These are phyloP conservation scores for Lepisosteus oculatus DNA, from an alignment of 2,113 vertebrate species.

Conservation along the genomic window DNA sequence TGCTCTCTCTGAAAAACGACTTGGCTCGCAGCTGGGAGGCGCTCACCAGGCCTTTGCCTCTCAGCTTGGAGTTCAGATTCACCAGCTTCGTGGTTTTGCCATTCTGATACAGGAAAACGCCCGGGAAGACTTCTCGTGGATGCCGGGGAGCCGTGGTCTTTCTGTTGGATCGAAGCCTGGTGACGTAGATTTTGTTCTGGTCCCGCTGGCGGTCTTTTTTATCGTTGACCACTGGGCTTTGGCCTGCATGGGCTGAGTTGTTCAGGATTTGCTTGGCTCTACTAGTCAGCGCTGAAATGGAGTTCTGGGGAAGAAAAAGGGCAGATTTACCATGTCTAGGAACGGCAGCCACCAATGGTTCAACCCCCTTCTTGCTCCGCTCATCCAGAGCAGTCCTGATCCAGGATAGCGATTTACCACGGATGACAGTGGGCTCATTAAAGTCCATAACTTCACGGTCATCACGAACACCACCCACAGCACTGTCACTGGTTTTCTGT, in stretches of 20 bases:
- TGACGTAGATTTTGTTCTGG: slow-evolving; percentile 85
- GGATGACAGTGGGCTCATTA: slow-evolving; percentile 26
- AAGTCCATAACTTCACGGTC: slow-evolving; percentile 10
- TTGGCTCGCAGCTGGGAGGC: slow-evolving; percentile 56
- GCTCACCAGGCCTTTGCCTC: slow-evolving; percentile 40
- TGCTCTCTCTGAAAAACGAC: slow-evolving; percentile 47
- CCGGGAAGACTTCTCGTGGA: slow-evolving; percentile 69
- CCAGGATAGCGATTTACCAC: slow-evolving; percentile 70
- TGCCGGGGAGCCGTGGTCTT: slow-evolving; percentile 43
- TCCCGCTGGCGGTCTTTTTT: slow-evolving; percentile 45
- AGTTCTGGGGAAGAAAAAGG: slow-evolving; percentile 60
- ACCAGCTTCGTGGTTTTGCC: slow-evolving; percentile 70
- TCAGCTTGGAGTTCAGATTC: slow-evolving; percentile 62
- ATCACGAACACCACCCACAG: accelerated
- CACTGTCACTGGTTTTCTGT: slow-evolving; percentile 3
- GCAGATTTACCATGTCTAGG: slow-evolving; percentile 51
- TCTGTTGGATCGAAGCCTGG: slow-evolving; percentile 75
- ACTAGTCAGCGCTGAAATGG: slow-evolving; percentile 65
- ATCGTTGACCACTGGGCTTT: slow-evolving; percentile 19
- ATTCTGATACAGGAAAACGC: slow-evolving; percentile 78
- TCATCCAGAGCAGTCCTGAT: slow-evolving; percentile 49
- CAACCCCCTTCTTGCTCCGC: slow-evolving; percentile 30
- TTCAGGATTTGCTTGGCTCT: slow-evolving; percentile 64
- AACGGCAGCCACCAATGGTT: slow-evolving; percentile 18
- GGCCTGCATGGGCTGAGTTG: slow-evolving; percentile 58